A percentile compares a stretch with the other conserved stretches of the same genome.
These are phyloP conservation scores for Trinectes maculatus DNA, from an alignment of 2,113 vertebrate genomes.

Conservation along the genomic window DNA sequence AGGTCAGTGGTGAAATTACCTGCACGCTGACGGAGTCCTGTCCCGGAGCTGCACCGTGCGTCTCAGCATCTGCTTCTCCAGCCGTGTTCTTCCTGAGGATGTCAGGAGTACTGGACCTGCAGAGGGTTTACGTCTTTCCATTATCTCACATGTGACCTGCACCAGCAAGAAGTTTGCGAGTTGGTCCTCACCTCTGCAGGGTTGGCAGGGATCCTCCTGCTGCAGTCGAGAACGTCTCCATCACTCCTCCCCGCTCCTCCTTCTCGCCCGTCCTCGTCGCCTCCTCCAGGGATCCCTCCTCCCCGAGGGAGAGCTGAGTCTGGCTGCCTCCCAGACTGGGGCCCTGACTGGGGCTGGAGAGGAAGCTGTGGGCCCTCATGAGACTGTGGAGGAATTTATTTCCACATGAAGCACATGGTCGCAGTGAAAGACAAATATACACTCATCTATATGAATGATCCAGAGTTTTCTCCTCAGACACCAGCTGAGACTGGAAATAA, in stretches of 20 bases:
- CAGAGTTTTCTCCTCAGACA: too few species aligned
- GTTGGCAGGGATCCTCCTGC: slow-evolving; percentile 58
- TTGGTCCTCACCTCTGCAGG: slow-evolving; percentile 61
- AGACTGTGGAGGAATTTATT: slow-evolving; percentile 21
- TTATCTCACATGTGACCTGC: too few species aligned
- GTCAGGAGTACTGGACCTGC: slow-evolving; percentile 82
- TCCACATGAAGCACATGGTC: not conserved
- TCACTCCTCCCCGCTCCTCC: slow-evolving; percentile 42
- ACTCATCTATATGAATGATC: not conserved
- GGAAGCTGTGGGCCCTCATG: slow-evolving; percentile 58
- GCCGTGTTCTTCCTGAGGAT: slow-evolving; percentile 83
- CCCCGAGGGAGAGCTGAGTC: slow-evolving; percentile 59
- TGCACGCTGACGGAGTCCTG: slow-evolving; percentile 1
- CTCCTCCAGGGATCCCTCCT: slow-evolving; percentile 57
- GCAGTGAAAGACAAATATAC: not conserved
- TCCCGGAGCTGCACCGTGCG: not conserved
- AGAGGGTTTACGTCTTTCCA: too few species aligned
- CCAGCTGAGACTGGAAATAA: too few species aligned
- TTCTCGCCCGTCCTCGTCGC: slow-evolving; percentile 51
- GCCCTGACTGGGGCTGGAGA: slow-evolving; percentile 55
- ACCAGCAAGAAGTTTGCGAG: not conserved
- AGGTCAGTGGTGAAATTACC: too few species aligned
- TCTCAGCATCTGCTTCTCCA: slow-evolving; percentile 32
- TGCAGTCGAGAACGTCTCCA: slow-evolving; percentile 26
- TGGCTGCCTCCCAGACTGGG: slow-evolving; percentile 67